Evolutionary conservation across 2,797 vertebrate species (phyloP).

Genomic region (Falco berigora): DNA sequence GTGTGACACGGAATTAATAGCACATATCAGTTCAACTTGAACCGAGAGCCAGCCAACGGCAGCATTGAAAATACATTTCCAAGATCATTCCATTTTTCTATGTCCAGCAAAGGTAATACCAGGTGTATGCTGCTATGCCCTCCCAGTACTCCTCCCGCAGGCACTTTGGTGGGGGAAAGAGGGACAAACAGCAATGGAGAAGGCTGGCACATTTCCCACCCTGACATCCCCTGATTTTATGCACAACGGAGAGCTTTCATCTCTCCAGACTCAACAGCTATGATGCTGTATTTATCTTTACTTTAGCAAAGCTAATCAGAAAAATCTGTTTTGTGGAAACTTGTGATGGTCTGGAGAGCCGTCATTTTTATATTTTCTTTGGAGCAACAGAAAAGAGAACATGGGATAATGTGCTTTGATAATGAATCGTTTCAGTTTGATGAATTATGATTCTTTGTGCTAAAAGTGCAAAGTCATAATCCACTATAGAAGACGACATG

Average conservation of each 20-base stretch:
- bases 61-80: neutral
- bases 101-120: neutral
- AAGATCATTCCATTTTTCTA: neutral
- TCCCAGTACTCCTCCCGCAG: neutral
- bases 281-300: neutral
- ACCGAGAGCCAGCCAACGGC: neutral
- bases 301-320: neutral
- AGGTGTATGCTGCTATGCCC: neutral
- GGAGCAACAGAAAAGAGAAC: neutral
- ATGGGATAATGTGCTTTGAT: neutral
- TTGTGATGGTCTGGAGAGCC: neutral
- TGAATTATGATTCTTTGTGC: neutral
- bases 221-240: neutral
- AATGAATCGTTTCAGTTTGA: neutral
- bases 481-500: neutral
- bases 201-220: neutral
- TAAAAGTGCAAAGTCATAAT: slow-evolving; percentile 9
- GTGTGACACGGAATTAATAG: neutral
- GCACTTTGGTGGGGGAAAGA: neutral
- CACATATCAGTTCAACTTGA: neutral
- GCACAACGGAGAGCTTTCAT: neutral
- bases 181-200: neutral
- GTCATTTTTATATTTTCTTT: neutral
- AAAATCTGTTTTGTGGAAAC: neutral
- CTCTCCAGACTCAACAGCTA: neutral